Evolutionary conservation across 2,113 vertebrate genomes (phyloP).

Genomic region (Tauraco erythrolophus): DNA sequence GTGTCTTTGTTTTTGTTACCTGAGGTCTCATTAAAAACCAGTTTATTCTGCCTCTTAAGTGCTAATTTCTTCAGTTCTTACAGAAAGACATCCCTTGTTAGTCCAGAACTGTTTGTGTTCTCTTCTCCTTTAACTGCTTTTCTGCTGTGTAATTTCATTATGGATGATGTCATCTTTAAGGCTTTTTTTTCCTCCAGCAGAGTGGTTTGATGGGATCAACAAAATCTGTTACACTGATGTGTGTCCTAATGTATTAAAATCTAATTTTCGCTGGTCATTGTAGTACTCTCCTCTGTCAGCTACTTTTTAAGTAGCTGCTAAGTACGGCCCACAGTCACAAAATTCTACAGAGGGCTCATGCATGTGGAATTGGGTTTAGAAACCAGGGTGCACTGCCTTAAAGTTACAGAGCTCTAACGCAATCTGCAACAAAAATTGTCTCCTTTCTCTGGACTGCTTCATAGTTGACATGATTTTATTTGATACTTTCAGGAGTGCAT

Average conservation of each 20-base stretch:
- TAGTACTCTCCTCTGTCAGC: not conserved
- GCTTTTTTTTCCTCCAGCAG: not conserved
- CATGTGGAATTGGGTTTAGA: not conserved
- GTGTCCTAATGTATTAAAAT: not conserved
- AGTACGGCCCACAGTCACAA: fast-evolving
- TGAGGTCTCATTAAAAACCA: not conserved
- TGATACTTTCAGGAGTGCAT: not conserved
- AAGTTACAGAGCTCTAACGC: not conserved
- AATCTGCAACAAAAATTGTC: not conserved
- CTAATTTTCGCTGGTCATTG: not conserved
- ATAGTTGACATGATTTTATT: not conserved
- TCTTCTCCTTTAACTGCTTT: not conserved
- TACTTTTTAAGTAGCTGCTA: not conserved
- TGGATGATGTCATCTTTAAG: not conserved
- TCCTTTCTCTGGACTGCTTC: not conserved
- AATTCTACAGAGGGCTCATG: not conserved
- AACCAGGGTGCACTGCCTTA: not conserved
- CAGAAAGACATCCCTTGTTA: not conserved
- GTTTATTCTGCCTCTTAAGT: not conserved
- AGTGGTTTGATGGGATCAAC: not conserved
- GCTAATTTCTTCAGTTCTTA: not conserved
- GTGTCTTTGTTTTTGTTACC: not conserved
- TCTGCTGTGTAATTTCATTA: not conserved
- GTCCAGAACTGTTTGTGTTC: not conserved
- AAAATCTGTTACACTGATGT: not conserved